Conservation (phyloP, 2,113 vertebrate genomes). For the Sinocyclocheilus rhinocerous region DNA sequence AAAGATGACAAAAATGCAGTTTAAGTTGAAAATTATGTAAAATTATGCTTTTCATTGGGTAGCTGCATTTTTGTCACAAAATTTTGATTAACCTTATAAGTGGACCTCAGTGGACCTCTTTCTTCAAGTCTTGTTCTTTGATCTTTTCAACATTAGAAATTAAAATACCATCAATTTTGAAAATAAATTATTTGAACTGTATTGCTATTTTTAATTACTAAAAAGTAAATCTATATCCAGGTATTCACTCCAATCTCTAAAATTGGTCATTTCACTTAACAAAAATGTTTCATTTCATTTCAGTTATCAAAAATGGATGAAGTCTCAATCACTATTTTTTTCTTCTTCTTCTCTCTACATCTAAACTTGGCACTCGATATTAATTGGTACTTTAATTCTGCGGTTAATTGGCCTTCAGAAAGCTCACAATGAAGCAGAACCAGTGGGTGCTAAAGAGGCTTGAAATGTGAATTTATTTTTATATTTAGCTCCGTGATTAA, state of each 20-base stretch:
- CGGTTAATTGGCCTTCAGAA: constrained; percentile 30
- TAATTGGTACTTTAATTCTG: constrained; percentile 17
- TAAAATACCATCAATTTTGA: too few species aligned
- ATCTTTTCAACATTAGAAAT: too few species aligned
- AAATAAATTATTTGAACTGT: too few species aligned
- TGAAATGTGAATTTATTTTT: constrained; percentile 18
- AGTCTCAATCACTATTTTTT: neutral
- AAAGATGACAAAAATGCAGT: too few species aligned
- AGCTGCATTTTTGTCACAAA: too few species aligned
- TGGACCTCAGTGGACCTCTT: too few species aligned
- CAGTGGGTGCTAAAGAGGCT: constrained; percentile 23
- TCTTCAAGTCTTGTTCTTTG: too few species aligned
- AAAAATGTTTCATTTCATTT: too few species aligned
- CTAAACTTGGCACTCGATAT: neutral
- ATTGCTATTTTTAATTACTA: neutral
- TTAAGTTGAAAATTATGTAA: too few species aligned
- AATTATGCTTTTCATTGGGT: too few species aligned
- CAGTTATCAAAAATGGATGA: neutral
- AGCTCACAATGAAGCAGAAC: neutral
- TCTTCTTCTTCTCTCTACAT: neutral
- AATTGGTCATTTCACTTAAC: neutral
- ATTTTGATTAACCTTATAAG: too few species aligned
- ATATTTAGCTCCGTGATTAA: constrained; percentile 8
- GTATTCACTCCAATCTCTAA: neutral
- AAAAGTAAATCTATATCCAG: neutral